Evolutionary conservation across 2,113 vertebrate genomes (phyloP).

Genomic region (Pionites leucogaster): DNA sequence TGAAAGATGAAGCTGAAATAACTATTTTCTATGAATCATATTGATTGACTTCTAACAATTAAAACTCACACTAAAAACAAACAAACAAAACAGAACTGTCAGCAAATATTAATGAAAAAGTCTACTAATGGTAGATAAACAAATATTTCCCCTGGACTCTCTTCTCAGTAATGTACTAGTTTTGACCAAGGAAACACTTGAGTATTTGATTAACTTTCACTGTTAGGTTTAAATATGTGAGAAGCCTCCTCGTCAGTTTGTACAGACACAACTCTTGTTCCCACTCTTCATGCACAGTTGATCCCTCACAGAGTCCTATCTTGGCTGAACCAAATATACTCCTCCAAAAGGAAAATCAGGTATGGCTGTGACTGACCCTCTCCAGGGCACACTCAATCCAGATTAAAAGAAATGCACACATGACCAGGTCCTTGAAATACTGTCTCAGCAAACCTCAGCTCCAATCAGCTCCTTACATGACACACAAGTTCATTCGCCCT

Average conservation of each 20-base stretch:
- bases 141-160: not conserved
- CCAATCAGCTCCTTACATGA: not conserved
- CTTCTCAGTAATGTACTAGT: not conserved
- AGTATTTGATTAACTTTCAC: not conserved
- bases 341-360: not conserved
- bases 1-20: not conserved
- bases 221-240: not conserved
- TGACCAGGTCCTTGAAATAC: not conserved
- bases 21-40: not conserved
- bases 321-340: not conserved
- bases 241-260: not conserved
- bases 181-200: not conserved
- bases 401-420: not conserved
- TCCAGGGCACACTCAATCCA: not conserved
- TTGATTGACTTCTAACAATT: not conserved
- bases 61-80: not conserved
- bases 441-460: not conserved
- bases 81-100: not conserved
- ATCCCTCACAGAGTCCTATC: not conserved
- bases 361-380: not conserved
- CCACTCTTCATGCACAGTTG: not conserved
- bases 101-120: not conserved
- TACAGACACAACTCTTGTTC: not conserved
- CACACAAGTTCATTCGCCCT: not conserved
- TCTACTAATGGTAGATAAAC: not conserved